Evolutionary conservation across 2,113 vertebrate genomes (phyloP).

Genomic region (Chaetura pelagica): DNA sequence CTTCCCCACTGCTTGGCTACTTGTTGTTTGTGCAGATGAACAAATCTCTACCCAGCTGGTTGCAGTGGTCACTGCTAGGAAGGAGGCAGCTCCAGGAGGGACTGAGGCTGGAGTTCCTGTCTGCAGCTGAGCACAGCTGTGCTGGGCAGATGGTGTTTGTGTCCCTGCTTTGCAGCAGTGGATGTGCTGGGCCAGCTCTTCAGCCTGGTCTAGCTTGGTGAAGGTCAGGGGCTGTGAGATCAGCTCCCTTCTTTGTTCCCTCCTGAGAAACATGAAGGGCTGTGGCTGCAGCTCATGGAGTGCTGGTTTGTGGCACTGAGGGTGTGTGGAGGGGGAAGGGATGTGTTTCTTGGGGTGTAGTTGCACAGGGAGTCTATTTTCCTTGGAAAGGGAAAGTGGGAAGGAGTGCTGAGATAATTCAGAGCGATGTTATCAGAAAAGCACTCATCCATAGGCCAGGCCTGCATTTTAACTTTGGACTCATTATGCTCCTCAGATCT

Average conservation of each 20-base stretch:
- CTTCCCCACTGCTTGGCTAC: background rate
- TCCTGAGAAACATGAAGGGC: background rate
- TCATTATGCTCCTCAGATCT: background rate
- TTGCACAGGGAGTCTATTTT: background rate
- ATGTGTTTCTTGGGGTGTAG: rapidly evolving
- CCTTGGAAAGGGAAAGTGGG: background rate
- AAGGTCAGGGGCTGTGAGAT: background rate
- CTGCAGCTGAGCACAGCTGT: conserved; percentile 8
- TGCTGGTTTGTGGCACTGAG: background rate
- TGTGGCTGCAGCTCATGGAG: background rate
- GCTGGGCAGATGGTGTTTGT: background rate
- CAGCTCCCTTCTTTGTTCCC: background rate
- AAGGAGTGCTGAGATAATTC: background rate
- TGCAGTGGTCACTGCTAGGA: background rate
- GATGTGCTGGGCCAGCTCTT: background rate
- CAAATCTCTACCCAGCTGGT: conserved; percentile 38
- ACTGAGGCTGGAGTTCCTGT: background rate
- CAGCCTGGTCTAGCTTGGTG: background rate
- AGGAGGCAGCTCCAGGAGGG: background rate
- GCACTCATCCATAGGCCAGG: background rate
- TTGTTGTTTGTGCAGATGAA: background rate
- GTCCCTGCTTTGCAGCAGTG: background rate
- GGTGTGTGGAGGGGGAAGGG: rapidly evolving
- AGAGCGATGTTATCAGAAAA: background rate
- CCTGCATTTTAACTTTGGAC: background rate